A percentile compares a stretch with the other conserved stretches of the same genome.
Evolutionary conservation across 2,113 vertebrate genomes (phyloP).

Genomic region (Saguinus imperator): DNA sequence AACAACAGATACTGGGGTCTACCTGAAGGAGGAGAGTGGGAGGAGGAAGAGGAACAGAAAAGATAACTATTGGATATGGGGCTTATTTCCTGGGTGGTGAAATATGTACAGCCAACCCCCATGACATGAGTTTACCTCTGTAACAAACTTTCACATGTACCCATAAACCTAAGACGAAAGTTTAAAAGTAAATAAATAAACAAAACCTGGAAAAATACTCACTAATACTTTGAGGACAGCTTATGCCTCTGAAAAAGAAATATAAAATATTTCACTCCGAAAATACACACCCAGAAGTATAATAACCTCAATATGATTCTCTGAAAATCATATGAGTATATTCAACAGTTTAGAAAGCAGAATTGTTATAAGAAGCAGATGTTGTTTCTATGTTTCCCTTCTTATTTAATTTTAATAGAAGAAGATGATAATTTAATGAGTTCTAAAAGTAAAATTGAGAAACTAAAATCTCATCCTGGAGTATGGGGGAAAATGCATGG

Average conservation of each 20-base stretch:
- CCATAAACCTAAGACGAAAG: too few relatives aligned
- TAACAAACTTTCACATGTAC: too few relatives aligned
- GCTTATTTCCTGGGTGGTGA: too few relatives aligned
- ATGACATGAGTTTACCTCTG: too few relatives aligned
- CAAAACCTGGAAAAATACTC: background rate
- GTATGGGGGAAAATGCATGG: background rate
- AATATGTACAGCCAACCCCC: too few relatives aligned
- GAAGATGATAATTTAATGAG: background rate
- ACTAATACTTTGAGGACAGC: background rate
- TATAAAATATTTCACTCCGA: background rate
- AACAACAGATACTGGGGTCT: too few relatives aligned
- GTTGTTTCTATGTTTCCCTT: background rate
- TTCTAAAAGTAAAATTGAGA: background rate
- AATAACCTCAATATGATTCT: background rate
- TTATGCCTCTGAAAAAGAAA: background rate
- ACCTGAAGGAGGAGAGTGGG: too few relatives aligned
- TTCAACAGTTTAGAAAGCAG: slow-evolving; percentile 5
- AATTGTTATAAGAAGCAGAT: background rate
- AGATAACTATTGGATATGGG: too few relatives aligned
- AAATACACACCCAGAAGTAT: background rate
- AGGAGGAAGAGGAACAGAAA: too few relatives aligned
- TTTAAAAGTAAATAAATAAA: too few relatives aligned
- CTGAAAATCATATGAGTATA: background rate
- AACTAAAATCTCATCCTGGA: background rate
- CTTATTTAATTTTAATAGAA: background rate